A percentile compares a stretch with the other conserved stretches of the same genome.
These are phyloP conservation scores for Nasonia vitripennis DNA, from an alignment of 1,140 invertebrate species.

Conservation along the genomic window DNA sequence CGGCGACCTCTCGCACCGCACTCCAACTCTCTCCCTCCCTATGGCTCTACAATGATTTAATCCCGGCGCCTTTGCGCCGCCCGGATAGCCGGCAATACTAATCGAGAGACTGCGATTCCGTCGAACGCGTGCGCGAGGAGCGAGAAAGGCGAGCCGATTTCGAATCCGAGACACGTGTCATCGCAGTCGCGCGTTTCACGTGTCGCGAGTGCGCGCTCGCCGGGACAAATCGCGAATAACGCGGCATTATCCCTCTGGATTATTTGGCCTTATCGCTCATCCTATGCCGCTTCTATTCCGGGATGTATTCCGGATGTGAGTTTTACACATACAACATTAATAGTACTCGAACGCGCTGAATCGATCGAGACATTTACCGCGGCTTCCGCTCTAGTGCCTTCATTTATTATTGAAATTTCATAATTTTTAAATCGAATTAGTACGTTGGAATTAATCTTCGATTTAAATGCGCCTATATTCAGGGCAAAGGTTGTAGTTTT, in stretches of 20 bases:
- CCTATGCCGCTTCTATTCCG: background rate
- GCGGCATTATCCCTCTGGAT: constrained; percentile 11
- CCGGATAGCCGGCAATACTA: constrained; percentile 9
- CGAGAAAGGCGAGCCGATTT: background rate
- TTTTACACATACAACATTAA: no score
- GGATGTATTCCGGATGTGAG: background rate
- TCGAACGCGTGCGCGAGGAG: background rate
- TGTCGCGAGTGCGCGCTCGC: background rate
- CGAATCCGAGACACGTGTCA: constrained; percentile 20
- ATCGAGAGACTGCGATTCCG: background rate
- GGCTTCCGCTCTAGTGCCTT: no score
- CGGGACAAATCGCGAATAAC: background rate
- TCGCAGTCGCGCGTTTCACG: background rate
- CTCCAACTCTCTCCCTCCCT: background rate
- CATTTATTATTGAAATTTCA: no score
- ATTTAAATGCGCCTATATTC: no score
- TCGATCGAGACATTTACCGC: no score
- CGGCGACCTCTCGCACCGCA: background rate
- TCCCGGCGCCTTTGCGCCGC: background rate
- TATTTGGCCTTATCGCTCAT: background rate
- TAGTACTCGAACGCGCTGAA: no score
- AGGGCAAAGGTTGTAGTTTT: no score
- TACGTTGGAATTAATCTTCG: no score
- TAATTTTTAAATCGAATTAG: no score
- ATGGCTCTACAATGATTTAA: constrained; percentile 23